phyloP scores from a whole-genome alignment of 2,888 invertebrate genomes.

The Silvanus unidentatus region DNA sequence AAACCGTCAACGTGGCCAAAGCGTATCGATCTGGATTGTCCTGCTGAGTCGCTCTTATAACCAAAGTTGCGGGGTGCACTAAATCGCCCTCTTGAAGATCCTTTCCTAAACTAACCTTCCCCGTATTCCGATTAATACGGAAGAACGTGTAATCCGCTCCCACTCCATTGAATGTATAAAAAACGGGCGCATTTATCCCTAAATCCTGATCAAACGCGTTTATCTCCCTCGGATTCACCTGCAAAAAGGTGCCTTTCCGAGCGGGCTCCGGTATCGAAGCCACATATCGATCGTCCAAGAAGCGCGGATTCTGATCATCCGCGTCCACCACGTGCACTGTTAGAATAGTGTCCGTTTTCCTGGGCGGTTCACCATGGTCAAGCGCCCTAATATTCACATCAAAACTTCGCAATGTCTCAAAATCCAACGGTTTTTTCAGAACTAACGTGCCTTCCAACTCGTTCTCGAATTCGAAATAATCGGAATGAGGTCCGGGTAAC shows the following conservation, averaged over 20 bases:
- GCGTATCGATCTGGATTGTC: slow-evolving; percentile 83
- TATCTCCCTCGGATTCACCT: slow-evolving; percentile 66
- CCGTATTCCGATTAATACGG: slow-evolving; percentile 59
- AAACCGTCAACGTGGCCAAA: slow-evolving; percentile 71
- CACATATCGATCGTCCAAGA: slow-evolving; percentile 61
- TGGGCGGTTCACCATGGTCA: slow-evolving; percentile 79
- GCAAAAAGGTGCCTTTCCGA: slow-evolving; percentile 58
- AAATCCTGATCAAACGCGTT: slow-evolving; percentile 75
- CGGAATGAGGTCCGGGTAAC: slow-evolving; percentile 70
- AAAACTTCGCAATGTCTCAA: slow-evolving; percentile 72
- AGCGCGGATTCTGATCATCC: slow-evolving; percentile 86
- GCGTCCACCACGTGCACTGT: slow-evolving; percentile 79
- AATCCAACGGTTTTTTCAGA: slow-evolving; percentile 74
- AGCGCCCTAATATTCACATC: slow-evolving; percentile 67
- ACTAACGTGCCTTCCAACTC: slow-evolving; percentile 80
- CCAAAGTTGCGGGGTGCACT: slow-evolving; percentile 67
- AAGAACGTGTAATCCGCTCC: slow-evolving; percentile 60
- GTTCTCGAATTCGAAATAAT: slow-evolving; percentile 77
- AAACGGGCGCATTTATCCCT: slow-evolving; percentile 69
- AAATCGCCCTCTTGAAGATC: slow-evolving; percentile 57
- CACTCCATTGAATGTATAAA: slow-evolving; percentile 61
- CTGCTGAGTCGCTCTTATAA: slow-evolving; percentile 66
- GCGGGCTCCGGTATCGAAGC: slow-evolving; percentile 61
- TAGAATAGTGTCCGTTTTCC: slow-evolving; percentile 67
- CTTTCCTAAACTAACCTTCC: slow-evolving; percentile 54